Evolutionary conservation across 2,888 invertebrate species (phyloP), one percentile per base, ranked within the genome.

Genomic region (Cataglyphis cursor): DNA sequence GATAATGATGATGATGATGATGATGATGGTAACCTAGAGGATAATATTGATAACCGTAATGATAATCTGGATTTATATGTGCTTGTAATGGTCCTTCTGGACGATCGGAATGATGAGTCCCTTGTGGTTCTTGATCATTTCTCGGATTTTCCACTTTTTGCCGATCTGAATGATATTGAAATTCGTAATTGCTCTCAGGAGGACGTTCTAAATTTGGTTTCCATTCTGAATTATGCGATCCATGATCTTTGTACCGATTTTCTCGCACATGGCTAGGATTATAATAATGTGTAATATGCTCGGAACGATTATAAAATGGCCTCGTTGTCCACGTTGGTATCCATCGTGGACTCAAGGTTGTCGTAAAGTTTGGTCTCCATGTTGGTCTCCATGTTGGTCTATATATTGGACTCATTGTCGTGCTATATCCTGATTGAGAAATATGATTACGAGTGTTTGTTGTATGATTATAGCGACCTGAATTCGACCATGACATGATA

Each of bases 401-500:
- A 12, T n/a, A 28, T 54, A 12, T 21, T 21, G 70, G 5, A 8
- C 24, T 61, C 4, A 93, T 94, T 21, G 93, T 89, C 68, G 95
- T 31, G 15, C 92, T 93, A 1, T 95, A 81, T 66, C 94, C 90
- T 0, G 93, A 85, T 35, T 95, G 85, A 12, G 94, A 61, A 21
- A 51, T 44, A 35, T 62, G 48, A 12, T 44, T 54, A 64, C 41
- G 41, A 66, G 72, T 38, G 1, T 31, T 44, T 10, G 74, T 64
- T 8, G 76, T 84, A n/a, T 44, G 81, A 73, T 87, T 81, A 41
- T 81, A 41, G n/a, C 48, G 84, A 48, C 41, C 72, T 57, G 28
- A 38, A 24, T 62, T 54, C 18, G 80, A 62, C 81, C 80, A 81
- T 15, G 70, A 28, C 18, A 51, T 62, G 9, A 82, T 51, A 38